Base-by-base conservation (phyloP, 2,888 invertebrate genomes). In the Nomada flava region DNA sequence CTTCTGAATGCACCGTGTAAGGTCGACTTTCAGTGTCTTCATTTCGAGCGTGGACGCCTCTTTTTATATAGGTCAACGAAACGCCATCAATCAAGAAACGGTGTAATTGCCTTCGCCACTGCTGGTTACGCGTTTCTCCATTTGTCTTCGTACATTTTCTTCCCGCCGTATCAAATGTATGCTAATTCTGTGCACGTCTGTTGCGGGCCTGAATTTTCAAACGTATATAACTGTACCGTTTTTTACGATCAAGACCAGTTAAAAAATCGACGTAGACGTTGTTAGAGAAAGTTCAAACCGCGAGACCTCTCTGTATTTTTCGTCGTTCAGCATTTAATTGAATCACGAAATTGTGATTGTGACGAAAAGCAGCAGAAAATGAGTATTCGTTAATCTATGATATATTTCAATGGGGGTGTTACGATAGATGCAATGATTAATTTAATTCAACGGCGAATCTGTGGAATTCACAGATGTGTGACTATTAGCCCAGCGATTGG, bases 231-330 rank as follows among this genome's bases (percentile, higher is more conserved):
- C 15, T 29, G 57, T 26, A 23, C 20, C 23, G 11, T 11, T 20
- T 13, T 57, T 10, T 57, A 57, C 20, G 52, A 53, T 11, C 20
- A 20, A 4, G 13, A 4, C 0, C n/a, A 2, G 3, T n/a, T 52
- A 29, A 52, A 50, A 72, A 15, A 50, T 57, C 23, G 29, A 36
- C 36, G 7, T 36, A 36, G 36, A 9, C 44, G 20, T 73, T n/a
- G 64, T 73, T 73, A 65, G 7, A 29, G 29, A 73, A 73, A 59
- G 59, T 65, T 52, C n/a, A 1, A 23, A 26, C 13, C n/a, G 50
- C 2, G 47, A 2, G 42, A 13, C 29, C 29, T 52, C 20, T 2
- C 4, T 18, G 9, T 4, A n/a, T 44, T 42, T 42, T 13, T 29
- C 9, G 0, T 2, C 0, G 1, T 20, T 47, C 47, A 15, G 0